Conservation (phyloP, 2,888 invertebrate genomes). For the Lasioglossum villosulum region DNA sequence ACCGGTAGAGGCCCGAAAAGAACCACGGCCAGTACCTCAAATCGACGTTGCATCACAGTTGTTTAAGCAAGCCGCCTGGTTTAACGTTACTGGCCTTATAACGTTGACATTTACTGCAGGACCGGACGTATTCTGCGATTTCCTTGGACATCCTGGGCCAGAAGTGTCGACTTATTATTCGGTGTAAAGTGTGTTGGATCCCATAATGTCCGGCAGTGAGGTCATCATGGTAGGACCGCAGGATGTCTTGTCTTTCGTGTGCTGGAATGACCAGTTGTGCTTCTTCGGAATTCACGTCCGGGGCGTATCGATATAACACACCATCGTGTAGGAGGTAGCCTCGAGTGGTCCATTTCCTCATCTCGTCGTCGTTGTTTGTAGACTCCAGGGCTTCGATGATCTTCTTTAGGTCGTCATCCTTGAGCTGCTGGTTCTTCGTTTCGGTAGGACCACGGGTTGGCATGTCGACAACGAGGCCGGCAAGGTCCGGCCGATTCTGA, state of each 20-base stretch:
- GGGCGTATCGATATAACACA: conserved; percentile 2
- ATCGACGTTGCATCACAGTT: conserved; percentile 66
- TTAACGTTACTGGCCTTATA: conserved; percentile 77
- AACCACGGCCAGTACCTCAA: conserved; percentile 76
- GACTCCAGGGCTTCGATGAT: not conserved
- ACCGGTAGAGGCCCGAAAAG: conserved; percentile 73
- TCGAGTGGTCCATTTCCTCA: not conserved
- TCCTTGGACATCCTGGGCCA: conserved; percentile 73
- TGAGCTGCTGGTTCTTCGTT: not conserved
- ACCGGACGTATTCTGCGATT: conserved; percentile 67
- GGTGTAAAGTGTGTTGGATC: conserved; percentile 61
- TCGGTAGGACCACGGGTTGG: not conserved
- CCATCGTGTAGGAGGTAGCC: not conserved
- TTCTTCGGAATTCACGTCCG: conserved; percentile 65
- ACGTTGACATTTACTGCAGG: conserved; percentile 74
- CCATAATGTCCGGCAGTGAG: conserved; percentile 82
- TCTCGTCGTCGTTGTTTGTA: not conserved
- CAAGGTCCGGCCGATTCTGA: not conserved
- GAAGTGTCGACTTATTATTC: conserved; percentile 64
- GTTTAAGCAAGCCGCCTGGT: conserved; percentile 77
- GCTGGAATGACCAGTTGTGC: conserved; percentile 70
- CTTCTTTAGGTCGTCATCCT: not conserved
- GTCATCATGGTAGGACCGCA: conserved; percentile 78
- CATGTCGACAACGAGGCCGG: not conserved
- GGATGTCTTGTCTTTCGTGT: conserved; percentile 34